Evolutionary conservation across 2,797 vertebrate genomes (phyloP), one percentile per base, ranked within the genome.

Genomic region (Arctocebus calabarensis): DNA sequence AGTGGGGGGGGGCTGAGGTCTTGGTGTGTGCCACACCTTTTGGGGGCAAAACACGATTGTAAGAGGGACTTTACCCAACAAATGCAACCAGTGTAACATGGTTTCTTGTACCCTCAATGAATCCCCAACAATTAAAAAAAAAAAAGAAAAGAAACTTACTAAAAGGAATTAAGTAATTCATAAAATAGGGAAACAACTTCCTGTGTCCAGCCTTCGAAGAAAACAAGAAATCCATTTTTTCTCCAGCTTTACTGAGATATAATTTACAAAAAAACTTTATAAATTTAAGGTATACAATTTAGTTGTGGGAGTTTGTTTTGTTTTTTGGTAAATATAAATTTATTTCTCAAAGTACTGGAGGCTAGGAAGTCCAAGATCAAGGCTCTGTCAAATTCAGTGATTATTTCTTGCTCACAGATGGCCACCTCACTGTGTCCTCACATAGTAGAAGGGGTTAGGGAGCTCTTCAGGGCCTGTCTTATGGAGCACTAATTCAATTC

Each of bases 181-280:
- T 62, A 68, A 79, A 96, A 93, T 2, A 93, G 27, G 11, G 7
- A 79, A 10, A 48, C 23, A 74, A 86, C 55, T 70, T 82, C 70
- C 87, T 94, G 16, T 71, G 64, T 95, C n/a, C 0, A 87, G 25
- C 19, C 37, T 66, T 22, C 6, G 52, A 29, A 89, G 7, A 73
- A n/a, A 57, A 61, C n/a, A 93, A 91, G 10, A 73, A 96, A 89
- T 57, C 7, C 16, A 48, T 66, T 87, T 93, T 66, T 87, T 90
- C 59, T 29, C 37, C 25, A 48, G 17, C 19, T 64, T 64, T 27
- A 62, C 16, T 74, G 73, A 85, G 12, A 52, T 85, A 73, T 20
- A 66, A 79, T 66, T 55, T 7, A 20, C 64, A 2, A 29, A 84
- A 92, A 74, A n/a, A 77, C 29, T 43, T 1, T 20, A 34, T 37